Conservation (phyloP, 2,888 invertebrate genomes). For the Notodonta ziczac region DNA sequence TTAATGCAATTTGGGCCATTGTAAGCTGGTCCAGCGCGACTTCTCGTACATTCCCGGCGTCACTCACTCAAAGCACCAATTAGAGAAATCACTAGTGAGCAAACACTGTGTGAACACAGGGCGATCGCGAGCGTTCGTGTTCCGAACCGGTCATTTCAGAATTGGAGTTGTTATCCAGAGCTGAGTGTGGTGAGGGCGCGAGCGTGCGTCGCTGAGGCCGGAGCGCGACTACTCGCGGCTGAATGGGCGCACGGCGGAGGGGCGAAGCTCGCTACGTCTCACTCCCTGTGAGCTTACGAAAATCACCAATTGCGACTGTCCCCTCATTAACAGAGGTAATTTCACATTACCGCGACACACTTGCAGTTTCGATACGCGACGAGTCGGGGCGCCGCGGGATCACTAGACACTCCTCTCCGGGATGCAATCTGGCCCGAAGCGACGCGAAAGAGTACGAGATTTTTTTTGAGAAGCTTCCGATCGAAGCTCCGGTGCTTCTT, state of each 20-base stretch:
- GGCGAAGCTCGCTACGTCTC: conserved; percentile 77
- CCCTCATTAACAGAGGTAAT: conserved; percentile 61
- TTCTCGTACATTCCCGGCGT: conserved; percentile 74
- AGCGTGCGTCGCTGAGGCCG: conserved; percentile 79
- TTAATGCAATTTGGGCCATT: conserved; percentile 83
- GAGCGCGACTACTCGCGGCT: conserved; percentile 78
- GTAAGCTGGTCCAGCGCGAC: conserved; percentile 68
- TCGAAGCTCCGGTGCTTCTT: conserved; percentile 66
- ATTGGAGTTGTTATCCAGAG: conserved; percentile 59
- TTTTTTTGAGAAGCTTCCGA: conserved; percentile 76
- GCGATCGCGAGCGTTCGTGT: conserved; percentile 61
- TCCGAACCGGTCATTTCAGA: conserved; percentile 72
- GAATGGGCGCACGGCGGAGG: conserved; percentile 78
- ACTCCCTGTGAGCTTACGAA: conserved; percentile 80
- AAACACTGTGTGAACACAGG: conserved; percentile 68
- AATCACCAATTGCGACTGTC: conserved; percentile 78
- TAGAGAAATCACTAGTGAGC: conserved; percentile 72
- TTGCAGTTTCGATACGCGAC: conserved; percentile 44
- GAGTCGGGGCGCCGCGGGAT: conserved; percentile 32
- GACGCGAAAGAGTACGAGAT: conserved; percentile 59
- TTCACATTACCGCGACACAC: conserved; percentile 52
- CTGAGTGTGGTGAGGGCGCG: conserved; percentile 67
- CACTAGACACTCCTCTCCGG: conserved; percentile 38
- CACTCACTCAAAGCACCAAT: conserved; percentile 82
- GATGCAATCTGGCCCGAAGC: conserved; percentile 45